Evolutionary conservation across 2,113 vertebrate genomes (phyloP), one percentile per base, ranked within the genome.

Genomic region (Peromyscus polionotus): DNA sequence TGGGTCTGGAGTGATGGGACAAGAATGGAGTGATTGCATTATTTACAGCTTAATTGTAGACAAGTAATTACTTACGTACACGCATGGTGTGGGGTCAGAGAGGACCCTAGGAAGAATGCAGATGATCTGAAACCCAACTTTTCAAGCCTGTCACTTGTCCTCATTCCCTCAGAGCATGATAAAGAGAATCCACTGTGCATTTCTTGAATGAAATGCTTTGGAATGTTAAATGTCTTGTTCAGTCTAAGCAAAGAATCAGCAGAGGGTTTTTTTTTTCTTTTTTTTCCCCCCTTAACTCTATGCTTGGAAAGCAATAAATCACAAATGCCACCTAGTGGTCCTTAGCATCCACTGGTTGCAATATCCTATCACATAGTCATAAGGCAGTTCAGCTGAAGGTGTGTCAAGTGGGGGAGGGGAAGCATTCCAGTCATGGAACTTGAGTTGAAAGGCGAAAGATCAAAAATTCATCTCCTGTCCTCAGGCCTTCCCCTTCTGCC

Each of bases 21-120:
- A 98, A 99, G 99, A 99, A 99, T 98, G 97, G 97, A 98, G 95
- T 99, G 99, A 99, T 99, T 99, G 98, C 98, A 99, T 99, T 99
- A 99, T 99, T 99, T 99, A 99, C 98, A 98, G 98, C 98, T 99
- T 99, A 99, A 99, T 99, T 99, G 98, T 98, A 98, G 98, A 98
- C 98, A 98, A 99, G 98, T 98, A 98, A 99, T 99, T 98, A 98
- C 98, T 99, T 98, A 97, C 68, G 96, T 98, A 98, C 98, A 42
- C 97, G 94, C 97, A 95, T 98, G 95, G 96, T 97, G 87, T 97
- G 95, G 92, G 98, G 98, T 99, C 98, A 98, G 96, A 94, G 94
- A 98, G 97, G 98, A 98, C 93, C 96, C 14, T 91, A 63, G 88
- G 93, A 84, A 97, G 92, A 98, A 98, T 65, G 81, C 92, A 97